Base-by-base conservation (phyloP, 2,888 invertebrate genomes). In the Strigamia transsilvanica region DNA sequence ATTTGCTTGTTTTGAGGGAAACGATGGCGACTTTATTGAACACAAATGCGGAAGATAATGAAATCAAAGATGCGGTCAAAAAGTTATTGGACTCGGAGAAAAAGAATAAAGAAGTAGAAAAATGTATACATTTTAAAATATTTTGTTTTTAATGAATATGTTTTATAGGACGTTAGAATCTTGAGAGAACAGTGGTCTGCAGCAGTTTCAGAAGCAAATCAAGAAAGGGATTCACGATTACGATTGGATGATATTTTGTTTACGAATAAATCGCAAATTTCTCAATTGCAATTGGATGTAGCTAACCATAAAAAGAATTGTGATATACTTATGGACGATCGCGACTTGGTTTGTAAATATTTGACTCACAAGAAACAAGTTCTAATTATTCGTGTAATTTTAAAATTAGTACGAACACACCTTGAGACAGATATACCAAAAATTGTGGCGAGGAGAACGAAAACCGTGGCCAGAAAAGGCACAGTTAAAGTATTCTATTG, bases 61-160 rank as follows among this genome's bases (percentile, higher is more conserved):
- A 23, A 13, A 80, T 80, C 21, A 80, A 80, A 41, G 80, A 80
- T 12, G 41, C 38, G 10, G 46, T 80, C 18, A 34, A 13, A 21
- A 41, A 38, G 21, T 15, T 80, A 23, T n/a, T 80, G 27, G 41
- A 34, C 5, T 4, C 21, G 27, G 42, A 42, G 80, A 42, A 80
- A 42, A 34, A 80, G 7, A n/a, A 42, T 42, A 23, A 46, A 27
- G 80, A 80, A 21, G 80, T 80, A 80, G 1, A 41, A 12, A 2
- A 2, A 34, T 18, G 10, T 32, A 73, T 9, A 46, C 12, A 46
- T 46, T 46, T 13, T 46, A 1, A 13, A 15, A 2, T 1, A n/a
- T 2, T 13, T 46, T 9, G 13, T 13, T 46, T 46, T 15, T 46
- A 46, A 12, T 46, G 23, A 18, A 61, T 61, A 2, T 18, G 61